Evolutionary conservation across 2,888 invertebrate species (phyloP).

Genomic region (Unio pictorum): DNA sequence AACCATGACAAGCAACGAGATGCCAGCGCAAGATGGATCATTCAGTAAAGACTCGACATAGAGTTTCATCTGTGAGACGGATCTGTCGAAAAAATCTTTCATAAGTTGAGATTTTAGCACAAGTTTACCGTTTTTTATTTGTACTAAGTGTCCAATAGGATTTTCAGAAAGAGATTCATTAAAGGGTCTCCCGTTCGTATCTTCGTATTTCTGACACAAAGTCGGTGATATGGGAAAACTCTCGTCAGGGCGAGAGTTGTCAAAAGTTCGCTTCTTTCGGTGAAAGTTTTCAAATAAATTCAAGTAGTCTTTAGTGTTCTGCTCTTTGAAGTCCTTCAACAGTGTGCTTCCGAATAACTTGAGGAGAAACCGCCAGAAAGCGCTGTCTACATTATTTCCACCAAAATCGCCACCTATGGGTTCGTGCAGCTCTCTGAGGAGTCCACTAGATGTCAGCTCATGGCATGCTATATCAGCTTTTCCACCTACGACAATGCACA

Average conservation of each 20-base stretch:
- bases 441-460: background rate
- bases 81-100: no score
- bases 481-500: constrained; percentile 4
- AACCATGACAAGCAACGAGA: no score
- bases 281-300: constrained; percentile 6
- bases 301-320: constrained; percentile 3
- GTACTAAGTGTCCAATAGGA: no score
- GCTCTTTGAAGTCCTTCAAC: constrained; percentile 2
- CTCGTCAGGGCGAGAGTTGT: constrained; percentile 1
- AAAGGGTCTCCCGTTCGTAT: no score
- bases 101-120: no score
- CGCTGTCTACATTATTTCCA: constrained; percentile 4
- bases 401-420: constrained; percentile 10
- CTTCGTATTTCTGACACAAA: no score
- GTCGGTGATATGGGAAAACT: no score
- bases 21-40: no score
- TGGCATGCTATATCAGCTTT: constrained; percentile 7
- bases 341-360: constrained; percentile 1
- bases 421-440: constrained; percentile 2
- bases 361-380: constrained; percentile 2
- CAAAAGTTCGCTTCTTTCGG: constrained; percentile 3
- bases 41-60: no score
- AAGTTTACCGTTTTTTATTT: no score
- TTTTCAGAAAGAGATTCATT: no score
- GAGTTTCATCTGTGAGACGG: no score